Evolutionary conservation across 2,888 invertebrate species (phyloP).

Genomic region (Chrysodeixis includens): DNA sequence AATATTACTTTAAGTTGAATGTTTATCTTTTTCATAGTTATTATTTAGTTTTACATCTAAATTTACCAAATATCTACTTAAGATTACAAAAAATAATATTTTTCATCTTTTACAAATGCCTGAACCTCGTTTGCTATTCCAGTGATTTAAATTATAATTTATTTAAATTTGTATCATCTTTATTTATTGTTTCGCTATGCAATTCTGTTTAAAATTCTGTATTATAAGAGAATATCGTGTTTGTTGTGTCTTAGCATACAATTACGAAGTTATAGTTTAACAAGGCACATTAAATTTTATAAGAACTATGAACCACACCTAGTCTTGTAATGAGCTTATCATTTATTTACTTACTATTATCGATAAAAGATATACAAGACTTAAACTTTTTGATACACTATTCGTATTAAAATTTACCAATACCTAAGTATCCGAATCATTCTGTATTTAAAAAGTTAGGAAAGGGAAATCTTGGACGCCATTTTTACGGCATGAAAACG

Average conservation of each 20-base stretch:
- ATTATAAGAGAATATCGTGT: conserved; percentile 26
- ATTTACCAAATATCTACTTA: background rate
- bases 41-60: conserved; percentile 5
- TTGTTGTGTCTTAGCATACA: conserved; percentile 15
- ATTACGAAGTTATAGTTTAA: background rate
- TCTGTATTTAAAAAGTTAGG: too few species aligned
- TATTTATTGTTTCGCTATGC: conserved; percentile 44
- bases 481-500: too few species aligned
- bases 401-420: too few species aligned
- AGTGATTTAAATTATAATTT: conserved; percentile 49
- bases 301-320: background rate
- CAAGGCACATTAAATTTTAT: background rate
- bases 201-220: conserved; percentile 39
- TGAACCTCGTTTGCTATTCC: conserved; percentile 39
- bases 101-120: conserved; percentile 29
- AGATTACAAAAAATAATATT: conserved; percentile 35
- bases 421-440: too few species aligned
- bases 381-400: too few species aligned
- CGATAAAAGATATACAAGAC: background rate
- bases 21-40: conserved; percentile 36
- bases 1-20: conserved; percentile 44
- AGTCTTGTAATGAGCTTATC: background rate
- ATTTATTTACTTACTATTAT: background rate
- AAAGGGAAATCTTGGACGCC: too few species aligned
- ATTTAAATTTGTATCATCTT: conserved; percentile 49